A percentile compares a stretch with the other conserved stretches of the same genome.
phyloP scores from a whole-genome alignment of 2,113 vertebrate genomes.

The Martes martes region DNA sequence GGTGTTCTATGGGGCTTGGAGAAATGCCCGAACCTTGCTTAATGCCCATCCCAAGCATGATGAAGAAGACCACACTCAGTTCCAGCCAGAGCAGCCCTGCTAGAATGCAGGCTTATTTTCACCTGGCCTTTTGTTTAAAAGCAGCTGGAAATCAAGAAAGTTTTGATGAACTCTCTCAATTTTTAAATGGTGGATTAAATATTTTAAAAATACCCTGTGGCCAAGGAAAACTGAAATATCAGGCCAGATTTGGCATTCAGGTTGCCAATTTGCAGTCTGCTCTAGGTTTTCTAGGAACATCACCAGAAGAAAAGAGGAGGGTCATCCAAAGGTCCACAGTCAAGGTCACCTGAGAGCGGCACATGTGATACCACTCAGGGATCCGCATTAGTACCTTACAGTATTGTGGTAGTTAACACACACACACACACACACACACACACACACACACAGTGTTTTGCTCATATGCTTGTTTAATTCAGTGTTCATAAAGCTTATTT shows the following conservation, averaged over 20 bases:
- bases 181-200: neutral
- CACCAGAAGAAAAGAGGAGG: neutral
- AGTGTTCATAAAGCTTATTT: neutral
- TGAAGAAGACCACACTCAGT: neutral
- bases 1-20: neutral
- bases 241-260: neutral
- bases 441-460: neutral
- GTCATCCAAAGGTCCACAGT: neutral
- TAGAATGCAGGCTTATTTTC: neutral
- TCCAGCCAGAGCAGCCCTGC: neutral
- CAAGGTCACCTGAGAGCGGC: neutral
- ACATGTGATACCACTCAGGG: neutral
- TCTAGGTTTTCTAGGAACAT: neutral
- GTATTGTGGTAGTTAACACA: neutral
- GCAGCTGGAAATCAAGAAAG: neutral
- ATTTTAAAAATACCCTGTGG: neutral
- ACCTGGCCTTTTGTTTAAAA: neutral
- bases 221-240: neutral
- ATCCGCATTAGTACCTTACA: neutral
- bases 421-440: neutral
- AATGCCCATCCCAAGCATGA: fast-evolving
- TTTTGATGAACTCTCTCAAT: neutral
- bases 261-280: neutral
- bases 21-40: neutral
- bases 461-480: neutral